Evolutionary conservation across 2,113 vertebrate species (phyloP), one percentile per base, ranked within the genome.

Genomic region (Macaca mulatta): DNA sequence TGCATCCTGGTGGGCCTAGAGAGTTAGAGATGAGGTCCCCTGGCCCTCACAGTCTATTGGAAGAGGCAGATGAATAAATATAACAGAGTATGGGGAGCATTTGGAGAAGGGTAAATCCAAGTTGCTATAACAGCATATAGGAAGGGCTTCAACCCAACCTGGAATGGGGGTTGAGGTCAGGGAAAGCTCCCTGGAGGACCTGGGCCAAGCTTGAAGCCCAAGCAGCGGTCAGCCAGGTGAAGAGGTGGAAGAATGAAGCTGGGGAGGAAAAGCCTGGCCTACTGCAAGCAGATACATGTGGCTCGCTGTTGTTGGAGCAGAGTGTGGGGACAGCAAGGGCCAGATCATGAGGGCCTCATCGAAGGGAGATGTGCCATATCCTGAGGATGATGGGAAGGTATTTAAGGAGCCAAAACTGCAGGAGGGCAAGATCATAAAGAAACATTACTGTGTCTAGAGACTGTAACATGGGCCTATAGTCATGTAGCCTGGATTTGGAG

Each of bases 401-500:
- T 7, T 22, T 17, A n/a, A n/a, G 55, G 32, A 87, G 45, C 48
- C 12, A 0, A 18, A 79, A 35, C 38, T 32, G 10, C 59, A 27
- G 18, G 23, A 52, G 27, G 45, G 14, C 48, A 16, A n/a, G 52
- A 17, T 23, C 30, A 32, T 16, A 35, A 72, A 55, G 8, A 30
- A 40, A 55, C 10, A 3, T 57, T 11, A 0, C 11, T 11, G 0
- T 10, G 16, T 18, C 3, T 16, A 3, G 25, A 74, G 11, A 40
- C 5, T 14, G 40, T 35, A 40, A 4, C 48, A 5, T 1, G 1
- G 70, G 52, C 30, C 25, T 22, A 4, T 50, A 18, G 27, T 3
- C 79, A n/a, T 13, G 13, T 18, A 40, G 57, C 40, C 86, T 79
- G 59, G 18, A 3, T 38, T 25, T 16, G 35, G 75, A 55, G 25